Conservation (phyloP, 2,888 invertebrate genomes). For the Serrognathus titanus region DNA sequence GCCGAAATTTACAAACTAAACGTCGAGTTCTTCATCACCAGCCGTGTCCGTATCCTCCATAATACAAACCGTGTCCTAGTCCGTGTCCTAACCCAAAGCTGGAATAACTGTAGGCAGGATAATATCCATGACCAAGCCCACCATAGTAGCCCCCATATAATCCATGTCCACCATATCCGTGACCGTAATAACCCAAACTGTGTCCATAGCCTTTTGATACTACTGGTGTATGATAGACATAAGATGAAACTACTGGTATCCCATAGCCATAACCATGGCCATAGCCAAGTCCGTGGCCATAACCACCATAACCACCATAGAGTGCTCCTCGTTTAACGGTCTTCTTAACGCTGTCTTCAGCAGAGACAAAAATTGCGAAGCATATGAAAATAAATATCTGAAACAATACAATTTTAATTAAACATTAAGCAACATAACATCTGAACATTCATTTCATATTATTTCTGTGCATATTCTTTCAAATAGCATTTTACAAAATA, state of each 20-base stretch:
- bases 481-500: too few species aligned
- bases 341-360: constrained; percentile 31
- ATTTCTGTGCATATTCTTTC: too few species aligned
- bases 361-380: constrained; percentile 18
- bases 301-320: constrained; percentile 28
- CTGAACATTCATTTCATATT: too few species aligned
- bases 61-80: constrained; percentile 21
- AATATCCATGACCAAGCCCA: constrained; percentile 11
- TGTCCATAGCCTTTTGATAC: constrained; percentile 14
- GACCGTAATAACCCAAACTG: constrained; percentile 12
- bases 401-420: background rate
- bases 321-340: constrained; percentile 37
- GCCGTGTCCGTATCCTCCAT: constrained; percentile 5
- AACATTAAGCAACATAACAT: too few species aligned
- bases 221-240: constrained; percentile 19
- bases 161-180: constrained; percentile 23
- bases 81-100: constrained; percentile 25
- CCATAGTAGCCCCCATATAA: background rate
- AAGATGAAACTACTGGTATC: constrained; percentile 21
- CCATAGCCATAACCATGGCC: constrained; percentile 26
- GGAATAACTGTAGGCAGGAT: constrained; percentile 15
- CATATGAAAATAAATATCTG: constrained; percentile 17
- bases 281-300: constrained; percentile 16
- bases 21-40: background rate
- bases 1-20: constrained; percentile 17